Evolutionary conservation across 2,113 vertebrate genomes (phyloP), one percentile per base, ranked within the genome.

Genomic region (Mirounga angustirostris): DNA sequence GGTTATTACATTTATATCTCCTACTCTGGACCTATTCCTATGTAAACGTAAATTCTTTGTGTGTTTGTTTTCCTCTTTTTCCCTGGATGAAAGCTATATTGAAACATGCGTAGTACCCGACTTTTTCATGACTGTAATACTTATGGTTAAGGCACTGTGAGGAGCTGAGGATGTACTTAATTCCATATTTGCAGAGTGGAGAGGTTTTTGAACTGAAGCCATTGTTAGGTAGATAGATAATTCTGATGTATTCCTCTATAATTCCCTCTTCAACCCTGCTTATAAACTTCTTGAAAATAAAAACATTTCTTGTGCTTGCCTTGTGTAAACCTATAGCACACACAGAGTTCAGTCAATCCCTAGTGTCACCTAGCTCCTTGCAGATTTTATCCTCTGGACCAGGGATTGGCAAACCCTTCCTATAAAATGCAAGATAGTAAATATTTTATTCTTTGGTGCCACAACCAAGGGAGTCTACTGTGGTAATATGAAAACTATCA

Each of bases 301-400:
- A 87, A n/a, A 36, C 2, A 1, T 50, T 89, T 15, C 12, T 46
- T 21, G 16, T 30, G 6, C 24, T 82, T 69, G 56, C 69, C 7
- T 69, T 56, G 7, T 74, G 4, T 54, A 91, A 87, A 87, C 1
- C 11, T 52, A 2, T 7, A 78, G 18, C 46, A 46, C 22, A 33
- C 16, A 56, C 2, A 65, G 14, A 52, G 19, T 43, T 85, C 85
- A 93, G 43, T 59, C 43, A 76, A 92, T 56, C 28, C 13, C 8
- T 28, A 54, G 1, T 24, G 6, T 80, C 9, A 19, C 15, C 2
- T 0, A 10, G 12, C 2, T 58, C 12, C 61, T 59, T n/a, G 10
- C 30, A 74, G 9, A 2, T 46, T 4, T 89, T 67, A 30, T 82
- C 12, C 43, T 56, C 3, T 21, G 59, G 43, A 50, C 1, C 19